Evolutionary conservation across 2,113 vertebrate species (phyloP).

Genomic region (Osmerus mordax): DNA sequence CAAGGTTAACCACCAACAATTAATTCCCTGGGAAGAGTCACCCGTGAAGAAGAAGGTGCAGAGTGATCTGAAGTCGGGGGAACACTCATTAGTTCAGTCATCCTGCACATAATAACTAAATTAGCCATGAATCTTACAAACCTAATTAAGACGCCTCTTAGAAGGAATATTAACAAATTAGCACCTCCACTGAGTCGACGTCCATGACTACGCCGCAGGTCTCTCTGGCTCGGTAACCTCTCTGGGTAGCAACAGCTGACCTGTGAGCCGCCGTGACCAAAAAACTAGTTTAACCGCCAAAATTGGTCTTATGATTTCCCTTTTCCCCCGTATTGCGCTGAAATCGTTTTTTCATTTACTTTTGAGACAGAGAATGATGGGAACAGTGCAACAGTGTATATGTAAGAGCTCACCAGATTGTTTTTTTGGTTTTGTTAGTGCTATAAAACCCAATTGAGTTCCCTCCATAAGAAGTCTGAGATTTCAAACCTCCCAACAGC

Average conservation of each 20-base stretch:
- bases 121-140: slow-evolving; percentile 68
- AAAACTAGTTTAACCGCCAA: slow-evolving; percentile 10
- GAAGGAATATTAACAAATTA: slow-evolving; percentile 72
- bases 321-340: no score
- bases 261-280: slow-evolving; percentile 16
- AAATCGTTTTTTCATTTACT: no score
- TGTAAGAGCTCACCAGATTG: no score
- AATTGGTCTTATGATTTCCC: background rate
- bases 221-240: slow-evolving; percentile 10
- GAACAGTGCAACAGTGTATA: background rate
- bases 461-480: background rate
- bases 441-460: background rate
- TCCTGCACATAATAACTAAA: slow-evolving; percentile 67
- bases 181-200: slow-evolving; percentile 52
- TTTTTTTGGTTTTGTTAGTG: no score
- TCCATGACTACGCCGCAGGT: slow-evolving; percentile 17
- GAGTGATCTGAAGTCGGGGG: slow-evolving; percentile 44
- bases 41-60: slow-evolving; percentile 31
- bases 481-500: background rate
- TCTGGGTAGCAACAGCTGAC: slow-evolving; percentile 22
- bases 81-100: slow-evolving; percentile 66
- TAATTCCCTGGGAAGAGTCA: slow-evolving; percentile 40
- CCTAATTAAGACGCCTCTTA: slow-evolving; percentile 71
- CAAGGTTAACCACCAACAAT: slow-evolving; percentile 59
- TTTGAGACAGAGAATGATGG: no score